Base-by-base conservation (phyloP, 2,113 vertebrate species). In the Argyrosomus japonicus region DNA sequence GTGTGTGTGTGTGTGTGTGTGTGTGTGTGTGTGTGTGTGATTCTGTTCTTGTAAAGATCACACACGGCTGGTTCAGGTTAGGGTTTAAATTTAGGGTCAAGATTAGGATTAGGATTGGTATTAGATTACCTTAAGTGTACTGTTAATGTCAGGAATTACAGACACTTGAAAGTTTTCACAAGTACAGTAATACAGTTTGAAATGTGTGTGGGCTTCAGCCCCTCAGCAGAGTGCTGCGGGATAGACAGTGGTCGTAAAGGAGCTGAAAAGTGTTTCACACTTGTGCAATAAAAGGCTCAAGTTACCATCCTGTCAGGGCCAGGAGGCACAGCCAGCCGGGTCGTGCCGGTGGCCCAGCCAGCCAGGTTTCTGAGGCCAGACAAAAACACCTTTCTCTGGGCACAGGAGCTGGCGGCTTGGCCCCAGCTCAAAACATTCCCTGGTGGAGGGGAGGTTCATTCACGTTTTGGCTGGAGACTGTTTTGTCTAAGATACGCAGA, bases 321-420 rank as follows among this genome's bases (percentile, higher is more conserved):
- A 77, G 54, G 85, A 79, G 68, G 58, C 10, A 45, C 86, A 81
- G 74, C 82, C 82, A 77, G 79, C 81, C n/a, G 79, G 87, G 83
- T 88, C 86, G 90, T 78, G 83, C 85, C 54, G 69, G 50, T 72
- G 69, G 84, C 65, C 57, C 73, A 51, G 90, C 82, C 68, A 73
- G 88, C 85, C 90, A 79, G 91, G 82, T 89, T 85, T 83, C 77
- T 75, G 36, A 74, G 81, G 84, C 89, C 93, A 95, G 94, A 95
- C 95, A 95, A 95, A 95, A 94, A 93, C 95, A 95, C 92, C 92
- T 94, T 92, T 94, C 91, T 95, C 87, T 85, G 91, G 91, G 92
- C 84, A 88, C 79, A 62, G 80, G 64, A 89, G 83, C 90, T 81
- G 85, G 87, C 25, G 91, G 93, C 83, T 92, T 94, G 94, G 94